phyloP scores from a whole-genome alignment of 1,140 invertebrate genomes.

The Hycleus phaleratus region DNA sequence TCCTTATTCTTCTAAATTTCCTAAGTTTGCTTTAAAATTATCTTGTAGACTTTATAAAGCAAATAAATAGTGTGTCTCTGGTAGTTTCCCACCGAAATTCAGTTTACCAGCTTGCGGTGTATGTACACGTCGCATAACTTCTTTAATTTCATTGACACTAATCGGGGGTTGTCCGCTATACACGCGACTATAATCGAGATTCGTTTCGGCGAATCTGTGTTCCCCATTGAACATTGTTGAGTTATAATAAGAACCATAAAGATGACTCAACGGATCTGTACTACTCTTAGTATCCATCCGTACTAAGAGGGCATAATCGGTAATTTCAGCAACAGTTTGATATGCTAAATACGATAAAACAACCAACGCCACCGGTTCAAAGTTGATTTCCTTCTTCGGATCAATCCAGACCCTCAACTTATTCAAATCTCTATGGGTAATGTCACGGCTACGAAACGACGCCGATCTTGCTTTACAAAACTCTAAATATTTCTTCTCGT shows the following conservation, averaged over 20 bases:
- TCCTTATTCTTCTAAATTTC: too few relatives aligned
- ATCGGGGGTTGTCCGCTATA: conserved; percentile 46
- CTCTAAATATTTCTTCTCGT: conserved; percentile 48
- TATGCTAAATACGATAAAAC: conserved; percentile 61
- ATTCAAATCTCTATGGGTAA: conserved; percentile 37
- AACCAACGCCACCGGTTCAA: conserved; percentile 47
- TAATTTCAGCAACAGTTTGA: conserved; percentile 63
- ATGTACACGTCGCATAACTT: conserved; percentile 46
- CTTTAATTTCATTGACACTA: conserved; percentile 48
- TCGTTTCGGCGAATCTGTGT: conserved; percentile 40
- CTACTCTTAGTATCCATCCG: conserved; percentile 51
- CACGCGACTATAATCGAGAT: conserved; percentile 47
- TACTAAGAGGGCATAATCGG: conserved; percentile 58
- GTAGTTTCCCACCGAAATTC: conserved; percentile 34
- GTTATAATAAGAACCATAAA: conserved; percentile 46
- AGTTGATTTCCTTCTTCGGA: conserved; percentile 43
- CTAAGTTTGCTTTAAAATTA: neutral
- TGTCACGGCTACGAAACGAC: conserved; percentile 28
- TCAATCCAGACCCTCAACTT: conserved; percentile 47
- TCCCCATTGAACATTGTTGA: conserved; percentile 36
- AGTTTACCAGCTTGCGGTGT: conserved; percentile 41
- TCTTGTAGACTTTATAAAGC: conserved; percentile 23
- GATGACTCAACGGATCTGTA: conserved; percentile 48
- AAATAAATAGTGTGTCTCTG: conserved; percentile 34
- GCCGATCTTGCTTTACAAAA: conserved; percentile 37